phyloP scores from a whole-genome alignment of 2,797 vertebrate species.

The Acanthiza pusilla region DNA sequence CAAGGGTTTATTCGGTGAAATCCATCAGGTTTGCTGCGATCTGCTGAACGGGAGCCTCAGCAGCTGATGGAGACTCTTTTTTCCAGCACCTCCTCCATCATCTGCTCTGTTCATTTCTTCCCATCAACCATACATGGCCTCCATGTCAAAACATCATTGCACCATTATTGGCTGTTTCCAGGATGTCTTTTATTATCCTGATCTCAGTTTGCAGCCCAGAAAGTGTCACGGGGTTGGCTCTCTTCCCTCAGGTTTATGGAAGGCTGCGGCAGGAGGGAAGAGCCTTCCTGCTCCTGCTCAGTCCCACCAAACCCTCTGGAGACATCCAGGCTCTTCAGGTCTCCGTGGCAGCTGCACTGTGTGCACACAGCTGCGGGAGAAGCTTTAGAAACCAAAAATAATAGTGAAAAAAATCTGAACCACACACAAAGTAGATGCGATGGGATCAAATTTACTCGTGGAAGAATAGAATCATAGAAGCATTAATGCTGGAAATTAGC shows the following conservation, averaged over 20 bases:
- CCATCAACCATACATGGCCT: constrained; percentile 24
- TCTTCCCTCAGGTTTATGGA: background rate
- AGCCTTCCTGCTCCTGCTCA: background rate
- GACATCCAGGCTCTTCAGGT: accelerated
- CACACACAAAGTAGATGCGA: accelerated
- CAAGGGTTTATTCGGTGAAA: background rate
- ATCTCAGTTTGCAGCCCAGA: background rate
- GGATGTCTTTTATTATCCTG: constrained; percentile 19
- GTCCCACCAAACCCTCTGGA: accelerated
- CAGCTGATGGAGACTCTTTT: constrained; percentile 39
- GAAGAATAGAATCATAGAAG: background rate
- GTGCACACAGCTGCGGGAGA: background rate
- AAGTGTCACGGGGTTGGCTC: background rate
- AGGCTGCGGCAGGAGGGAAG: background rate
- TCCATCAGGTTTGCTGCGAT: background rate
- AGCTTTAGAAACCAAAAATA: background rate
- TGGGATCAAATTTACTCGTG: background rate
- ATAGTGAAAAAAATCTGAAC: background rate
- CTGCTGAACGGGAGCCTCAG: background rate
- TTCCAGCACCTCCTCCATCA: constrained; percentile 48
- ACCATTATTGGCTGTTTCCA: constrained; percentile 38
- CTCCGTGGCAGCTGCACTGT: background rate
- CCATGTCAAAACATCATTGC: constrained; percentile 64
- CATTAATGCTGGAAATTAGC: background rate
- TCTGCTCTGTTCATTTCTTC: background rate